Evolutionary conservation across 2,797 vertebrate species (phyloP).

Genomic region (Lutjanus campechanus): DNA sequence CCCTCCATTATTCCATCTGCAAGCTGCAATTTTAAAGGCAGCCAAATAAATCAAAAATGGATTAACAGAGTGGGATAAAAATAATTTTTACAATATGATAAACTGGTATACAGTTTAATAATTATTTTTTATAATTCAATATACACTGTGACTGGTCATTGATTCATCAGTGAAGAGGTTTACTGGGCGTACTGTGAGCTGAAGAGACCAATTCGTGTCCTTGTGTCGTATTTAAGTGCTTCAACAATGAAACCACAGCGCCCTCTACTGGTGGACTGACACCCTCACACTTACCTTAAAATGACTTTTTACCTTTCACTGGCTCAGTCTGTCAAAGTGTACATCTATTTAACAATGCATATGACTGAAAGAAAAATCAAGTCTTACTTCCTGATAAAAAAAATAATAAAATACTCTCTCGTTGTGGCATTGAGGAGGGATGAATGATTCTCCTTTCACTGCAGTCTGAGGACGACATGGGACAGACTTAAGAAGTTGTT

Average conservation of each 20-base stretch:
- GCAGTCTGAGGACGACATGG: not conserved
- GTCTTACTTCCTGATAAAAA: not conserved
- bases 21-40: not conserved
- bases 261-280: conserved; percentile 69
- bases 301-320: not conserved
- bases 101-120: not conserved
- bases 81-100: not conserved
- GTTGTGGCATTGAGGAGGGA: not conserved
- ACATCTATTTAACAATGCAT: not conserved
- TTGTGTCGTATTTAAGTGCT: not conserved
- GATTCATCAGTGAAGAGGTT: not conserved
- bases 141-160: not conserved
- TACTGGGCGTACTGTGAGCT: not conserved
- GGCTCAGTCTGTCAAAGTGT: not conserved
- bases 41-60: not conserved
- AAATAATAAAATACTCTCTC: not conserved
- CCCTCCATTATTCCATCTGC: not conserved
- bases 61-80: not conserved
- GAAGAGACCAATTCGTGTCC: not conserved
- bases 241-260: conserved; percentile 56
- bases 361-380: not conserved
- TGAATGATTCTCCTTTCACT: not conserved
- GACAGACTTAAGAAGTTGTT: not conserved
- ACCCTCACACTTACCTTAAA: conserved; percentile 31
- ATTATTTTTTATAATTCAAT: not conserved